Base-by-base conservation (phyloP, 2,113 vertebrate species). In the Rhinoderma darwinii region DNA sequence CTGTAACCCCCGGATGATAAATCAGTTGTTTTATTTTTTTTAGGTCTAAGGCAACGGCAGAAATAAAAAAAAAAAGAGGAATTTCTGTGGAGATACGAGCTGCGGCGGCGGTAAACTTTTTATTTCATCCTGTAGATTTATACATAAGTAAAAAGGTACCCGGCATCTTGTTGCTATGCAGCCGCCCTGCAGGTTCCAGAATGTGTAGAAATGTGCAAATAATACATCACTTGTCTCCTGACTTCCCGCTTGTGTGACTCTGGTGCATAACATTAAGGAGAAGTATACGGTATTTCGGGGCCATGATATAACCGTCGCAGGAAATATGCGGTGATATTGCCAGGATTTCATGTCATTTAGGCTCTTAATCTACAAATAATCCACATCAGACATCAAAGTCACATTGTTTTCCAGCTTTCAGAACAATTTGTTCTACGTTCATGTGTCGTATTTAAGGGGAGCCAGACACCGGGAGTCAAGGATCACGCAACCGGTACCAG, bases 131-230 rank as follows among this genome's bases (percentile, higher is more conserved):
- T 43, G 39, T 15, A 43, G 9, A 74, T 74, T 74, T 74, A 74
- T 74, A n/a, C 72, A n/a, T n/a, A 74, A 74, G 72, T 44, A 74
- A 43, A 44, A 74, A 27, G 25, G 39, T 43, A 41, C 72, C 37
- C 44, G 41, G 72, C 37, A 41, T 44, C 20, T 74, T 74, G 72
- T 44, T 74, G 3, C 39, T 15, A 74, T 74, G 32, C 39, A 74
- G 44, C 72, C 22, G n/a, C 72, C 72, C 72, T n/a, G 32, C 20
- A 39, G 39, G 22, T 74, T 1, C 37, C 1, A n/a, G 41, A 44
- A 14, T 15, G 5, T 15, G 18, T 17, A 27, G 41, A 22, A 17
- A 74, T 15, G 37, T 2, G 70, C 25, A 39, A 72, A 74, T 74
- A 44, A 44, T 44, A 27, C 39, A 44, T 37, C 37, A 74, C 10